Conservation (phyloP, 2,888 invertebrate species). For the Lepeophtheirus nordmannii region DNA sequence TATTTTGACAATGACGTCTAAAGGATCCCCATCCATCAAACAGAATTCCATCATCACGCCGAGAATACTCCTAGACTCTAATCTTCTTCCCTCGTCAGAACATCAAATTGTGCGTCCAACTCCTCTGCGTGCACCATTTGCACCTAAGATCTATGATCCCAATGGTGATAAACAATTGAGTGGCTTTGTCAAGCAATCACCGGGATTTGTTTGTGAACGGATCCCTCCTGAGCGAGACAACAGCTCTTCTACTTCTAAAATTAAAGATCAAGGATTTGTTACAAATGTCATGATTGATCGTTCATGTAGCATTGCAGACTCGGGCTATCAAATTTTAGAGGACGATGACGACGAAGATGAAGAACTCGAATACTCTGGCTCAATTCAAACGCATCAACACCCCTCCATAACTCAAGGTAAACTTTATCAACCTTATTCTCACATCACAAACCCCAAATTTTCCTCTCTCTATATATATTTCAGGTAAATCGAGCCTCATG, state of each 20-base stretch:
- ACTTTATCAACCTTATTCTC: neutral
- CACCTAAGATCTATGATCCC: neutral
- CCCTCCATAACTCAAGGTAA: neutral
- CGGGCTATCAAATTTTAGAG: conserved; percentile 19
- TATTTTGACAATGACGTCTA: too few species aligned
- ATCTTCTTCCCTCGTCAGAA: neutral
- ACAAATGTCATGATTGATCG: conserved; percentile 14
- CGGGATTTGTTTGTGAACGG: neutral
- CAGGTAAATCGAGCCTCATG: neutral
- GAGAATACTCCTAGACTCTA: neutral
- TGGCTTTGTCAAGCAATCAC: neutral
- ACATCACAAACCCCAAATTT: too few species aligned
- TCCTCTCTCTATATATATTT: neutral
- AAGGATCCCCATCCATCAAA: neutral
- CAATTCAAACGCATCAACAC: neutral
- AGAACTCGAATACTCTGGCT: neutral
- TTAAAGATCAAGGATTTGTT: neutral
- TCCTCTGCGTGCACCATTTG: neutral
- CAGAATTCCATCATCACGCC: neutral
- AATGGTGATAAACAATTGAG: neutral
- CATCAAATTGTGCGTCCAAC: conserved; percentile 22
- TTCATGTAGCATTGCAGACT: neutral
- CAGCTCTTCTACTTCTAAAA: neutral
- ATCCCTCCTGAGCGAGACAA: conserved; percentile 5
- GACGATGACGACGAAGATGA: conserved; percentile 22